Evolutionary conservation across 2,888 invertebrate species (phyloP), one percentile per base, ranked within the genome.

Genomic region (Phyllotreta striolata): DNA sequence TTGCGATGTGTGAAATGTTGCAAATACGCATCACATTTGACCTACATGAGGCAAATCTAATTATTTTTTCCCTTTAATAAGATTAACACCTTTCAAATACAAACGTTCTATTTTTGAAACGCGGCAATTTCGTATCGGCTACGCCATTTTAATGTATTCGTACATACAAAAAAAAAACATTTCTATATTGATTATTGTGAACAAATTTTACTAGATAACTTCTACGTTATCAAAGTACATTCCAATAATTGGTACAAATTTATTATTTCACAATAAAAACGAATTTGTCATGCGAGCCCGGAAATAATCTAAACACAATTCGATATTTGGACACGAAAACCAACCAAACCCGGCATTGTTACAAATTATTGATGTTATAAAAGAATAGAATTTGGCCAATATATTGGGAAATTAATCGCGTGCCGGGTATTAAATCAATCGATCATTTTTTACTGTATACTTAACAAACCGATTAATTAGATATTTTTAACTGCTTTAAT

Each of bases 21-120:
- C 4, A 24, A 24, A 24, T 24, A 24, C 24, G 24, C 4, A 4
- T 24, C 24, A 24, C 1, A 34, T 24, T 8, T 47, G 34, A 47
- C 47, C 47, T 47, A 47, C 47, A 34, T 44, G 14, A 47, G 13
- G 10, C 37, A 51, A 51, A 51, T 51, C 37, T 51, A 7, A n/a
- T 35, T 51, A 6, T n/a, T 49, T 49, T 49, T 49, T 34, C 24
- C 9, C 7, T 37, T 8, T 51, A 51, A 51, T 12, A 37, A 37
- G 51, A 51, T 51, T 51, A 51, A 37, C 37, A 37, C 51, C 37
- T 51, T 51, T 51, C 6, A 35, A 51, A 51, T 35, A 38, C 37
- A 6, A 37, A 6, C 37, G 51, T 51, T 51, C 51, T 51, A 51
- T 51, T 51, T 51, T 51, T 51, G 38, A 6, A 35, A 10, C 51